Conservation (phyloP, 2,888 invertebrate species). For the Clistopyga incitator region DNA sequence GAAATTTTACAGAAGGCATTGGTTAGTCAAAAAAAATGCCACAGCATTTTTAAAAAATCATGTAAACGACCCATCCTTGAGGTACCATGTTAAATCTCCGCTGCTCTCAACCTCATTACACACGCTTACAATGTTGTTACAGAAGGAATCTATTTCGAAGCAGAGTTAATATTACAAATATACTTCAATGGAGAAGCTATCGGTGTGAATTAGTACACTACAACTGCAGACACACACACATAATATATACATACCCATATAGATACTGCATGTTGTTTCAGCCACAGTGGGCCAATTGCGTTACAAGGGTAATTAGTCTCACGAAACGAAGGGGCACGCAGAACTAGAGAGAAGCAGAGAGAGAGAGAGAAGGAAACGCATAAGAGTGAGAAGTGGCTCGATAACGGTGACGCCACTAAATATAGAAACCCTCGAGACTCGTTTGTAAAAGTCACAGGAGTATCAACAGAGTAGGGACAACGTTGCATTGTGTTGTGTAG, state of each 20-base stretch:
- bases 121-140: constrained; percentile 41
- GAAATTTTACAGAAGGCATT: no score
- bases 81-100: neutral
- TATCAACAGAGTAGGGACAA: constrained; percentile 2
- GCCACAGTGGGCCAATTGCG: constrained; percentile 47
- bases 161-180: constrained; percentile 34
- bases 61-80: no score
- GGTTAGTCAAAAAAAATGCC: no score
- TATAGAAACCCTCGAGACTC: constrained; percentile 42
- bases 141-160: constrained; percentile 24
- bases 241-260: neutral
- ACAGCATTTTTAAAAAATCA: no score
- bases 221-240: neutral
- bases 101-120: neutral
- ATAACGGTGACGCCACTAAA: constrained; percentile 28
- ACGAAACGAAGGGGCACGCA: constrained; percentile 35
- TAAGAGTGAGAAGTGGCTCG: constrained; percentile 1
- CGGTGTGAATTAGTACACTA: neutral
- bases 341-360: neutral
- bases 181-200: neutral
- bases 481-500: neutral
- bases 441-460: constrained; percentile 41
- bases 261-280: constrained; percentile 50
- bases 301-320: constrained; percentile 54
- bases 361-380: neutral